These are phyloP conservation scores for Meta bourneti DNA, from an alignment of 2,888 invertebrate genomes.

Conservation along the genomic window DNA sequence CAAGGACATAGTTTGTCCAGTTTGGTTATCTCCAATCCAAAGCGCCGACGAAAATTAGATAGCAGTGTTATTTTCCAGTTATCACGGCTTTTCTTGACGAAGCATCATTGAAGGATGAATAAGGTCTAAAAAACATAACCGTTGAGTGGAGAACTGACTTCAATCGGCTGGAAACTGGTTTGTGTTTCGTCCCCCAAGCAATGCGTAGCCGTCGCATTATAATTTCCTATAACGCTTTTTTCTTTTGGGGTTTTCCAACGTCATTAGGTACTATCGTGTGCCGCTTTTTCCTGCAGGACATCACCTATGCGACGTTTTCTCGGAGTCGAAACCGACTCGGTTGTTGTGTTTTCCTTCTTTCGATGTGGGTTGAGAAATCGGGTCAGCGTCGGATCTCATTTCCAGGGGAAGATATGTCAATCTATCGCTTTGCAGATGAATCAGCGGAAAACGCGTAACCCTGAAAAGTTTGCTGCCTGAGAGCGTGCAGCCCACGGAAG, in stretches of 20 bases:
- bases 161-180: slow-evolving; percentile 39
- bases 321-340: neutral
- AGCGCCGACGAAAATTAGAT: neutral
- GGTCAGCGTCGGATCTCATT: slow-evolving; percentile 10
- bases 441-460: too few species aligned
- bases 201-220: slow-evolving; percentile 21
- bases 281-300: neutral
- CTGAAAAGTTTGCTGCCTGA: too few species aligned
- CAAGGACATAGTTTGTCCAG: neutral
- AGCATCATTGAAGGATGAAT: slow-evolving; percentile 13
- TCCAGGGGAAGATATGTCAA: neutral
- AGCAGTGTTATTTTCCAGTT: too few species aligned
- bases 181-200: slow-evolving; percentile 54
- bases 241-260: neutral
- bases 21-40: neutral
- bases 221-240: slow-evolving; percentile 19
- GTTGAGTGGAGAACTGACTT: too few species aligned
- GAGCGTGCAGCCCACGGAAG: too few species aligned
- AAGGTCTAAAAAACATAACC: slow-evolving; percentile 4
- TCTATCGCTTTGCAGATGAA: too few species aligned
- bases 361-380: slow-evolving; percentile 8
- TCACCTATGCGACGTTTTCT: neutral
- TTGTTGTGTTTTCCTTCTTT: neutral
- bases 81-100: neutral
- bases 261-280: neutral